Conservation (phyloP, 2,113 vertebrate species). For the Actinemys pallida region DNA sequence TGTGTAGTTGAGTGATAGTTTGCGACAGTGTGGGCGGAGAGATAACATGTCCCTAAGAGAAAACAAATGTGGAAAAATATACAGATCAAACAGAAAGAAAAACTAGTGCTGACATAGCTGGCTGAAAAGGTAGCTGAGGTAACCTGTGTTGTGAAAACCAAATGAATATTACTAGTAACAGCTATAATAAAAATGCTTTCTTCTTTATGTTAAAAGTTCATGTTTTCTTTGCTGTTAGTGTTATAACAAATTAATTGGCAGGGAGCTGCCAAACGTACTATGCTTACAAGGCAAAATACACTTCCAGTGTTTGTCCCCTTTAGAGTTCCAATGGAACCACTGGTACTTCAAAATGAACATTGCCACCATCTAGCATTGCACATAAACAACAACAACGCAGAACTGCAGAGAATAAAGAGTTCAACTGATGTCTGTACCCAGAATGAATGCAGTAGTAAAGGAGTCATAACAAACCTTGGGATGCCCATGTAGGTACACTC, state of each 20-base stretch:
- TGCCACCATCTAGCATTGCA: fast-evolving
- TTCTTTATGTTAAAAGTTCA: background rate
- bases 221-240: background rate
- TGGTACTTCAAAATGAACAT: background rate
- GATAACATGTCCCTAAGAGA: background rate
- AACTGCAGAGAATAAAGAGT: background rate
- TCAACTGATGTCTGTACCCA: background rate
- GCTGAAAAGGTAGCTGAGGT: background rate
- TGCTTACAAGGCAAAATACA: background rate
- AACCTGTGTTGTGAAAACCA: background rate
- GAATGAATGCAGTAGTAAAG: background rate
- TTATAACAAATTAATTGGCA: background rate
- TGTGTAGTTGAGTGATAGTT: background rate
- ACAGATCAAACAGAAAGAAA: background rate
- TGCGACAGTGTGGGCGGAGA: background rate
- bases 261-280: background rate
- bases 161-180: background rate
- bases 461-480: background rate
- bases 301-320: background rate
- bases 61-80: background rate
- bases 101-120: background rate
- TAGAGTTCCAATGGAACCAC: background rate
- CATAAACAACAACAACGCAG: background rate
- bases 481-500: background rate
- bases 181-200: background rate